Conservation (phyloP, 2,888 invertebrate species). For the Ichneumoninae sp. region DNA sequence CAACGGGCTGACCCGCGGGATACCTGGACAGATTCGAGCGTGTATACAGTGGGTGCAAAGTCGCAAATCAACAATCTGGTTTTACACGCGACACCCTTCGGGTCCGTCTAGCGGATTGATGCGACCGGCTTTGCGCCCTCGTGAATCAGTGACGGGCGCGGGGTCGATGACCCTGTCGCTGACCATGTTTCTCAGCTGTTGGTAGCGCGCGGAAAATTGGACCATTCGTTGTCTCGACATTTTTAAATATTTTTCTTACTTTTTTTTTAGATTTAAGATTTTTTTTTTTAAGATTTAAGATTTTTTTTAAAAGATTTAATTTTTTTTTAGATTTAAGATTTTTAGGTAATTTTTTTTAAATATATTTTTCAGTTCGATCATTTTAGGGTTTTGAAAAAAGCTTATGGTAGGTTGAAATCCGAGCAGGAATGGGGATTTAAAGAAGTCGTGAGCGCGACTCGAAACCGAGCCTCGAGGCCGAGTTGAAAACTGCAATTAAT, state of each 20-base stretch:
- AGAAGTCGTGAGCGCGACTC: neutral
- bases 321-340: neutral
- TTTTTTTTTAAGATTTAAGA: too few species aligned
- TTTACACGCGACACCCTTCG: slow-evolving; percentile 59
- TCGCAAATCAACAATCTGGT: slow-evolving; percentile 62
- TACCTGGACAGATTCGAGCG: neutral
- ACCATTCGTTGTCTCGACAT: neutral
- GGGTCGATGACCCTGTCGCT: neutral
- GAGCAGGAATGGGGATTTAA: too few species aligned
- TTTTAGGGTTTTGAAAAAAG: too few species aligned
- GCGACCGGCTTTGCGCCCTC: slow-evolving; percentile 53
- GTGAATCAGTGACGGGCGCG: slow-evolving; percentile 30
- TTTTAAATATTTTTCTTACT: neutral
- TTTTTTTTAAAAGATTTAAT: too few species aligned
- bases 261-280: too few species aligned
- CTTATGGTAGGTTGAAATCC: neutral
- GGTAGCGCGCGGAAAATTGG: neutral
- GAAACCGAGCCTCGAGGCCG: neutral
- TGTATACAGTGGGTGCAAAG: slow-evolving; percentile 12
- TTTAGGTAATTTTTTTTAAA: neutral
- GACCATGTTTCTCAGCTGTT: slow-evolving; percentile 1
- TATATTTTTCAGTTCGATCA: too few species aligned
- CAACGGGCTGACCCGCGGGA: slow-evolving; percentile 17
- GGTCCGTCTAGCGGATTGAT: slow-evolving; percentile 56
- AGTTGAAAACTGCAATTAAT: neutral